Conservation (phyloP, 2,113 vertebrate genomes). For the Psettodes erumei region DNA sequence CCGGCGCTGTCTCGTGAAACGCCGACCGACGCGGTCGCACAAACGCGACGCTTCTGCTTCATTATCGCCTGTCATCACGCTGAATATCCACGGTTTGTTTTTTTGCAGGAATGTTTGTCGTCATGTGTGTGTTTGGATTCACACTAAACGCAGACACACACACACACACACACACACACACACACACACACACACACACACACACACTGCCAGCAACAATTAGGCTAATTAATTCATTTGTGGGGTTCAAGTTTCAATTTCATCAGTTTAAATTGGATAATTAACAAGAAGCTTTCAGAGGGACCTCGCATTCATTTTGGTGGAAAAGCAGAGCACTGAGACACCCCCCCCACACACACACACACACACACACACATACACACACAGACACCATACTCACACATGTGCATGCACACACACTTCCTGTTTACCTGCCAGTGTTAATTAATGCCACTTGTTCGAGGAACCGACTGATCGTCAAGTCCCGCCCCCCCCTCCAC, state of each 20-base stretch:
- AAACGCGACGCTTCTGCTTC: no score
- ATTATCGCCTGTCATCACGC: slow-evolving; percentile 5
- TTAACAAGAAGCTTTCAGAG: slow-evolving; percentile 77
- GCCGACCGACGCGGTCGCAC: no score
- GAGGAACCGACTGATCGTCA: slow-evolving; percentile 22
- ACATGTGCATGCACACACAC: not conserved
- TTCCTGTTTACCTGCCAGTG: slow-evolving; percentile 52
- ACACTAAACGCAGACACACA: slow-evolving; percentile 18
- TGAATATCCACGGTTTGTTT: not conserved
- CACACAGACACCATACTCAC: slow-evolving; percentile 26
- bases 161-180: slow-evolving; percentile 17
- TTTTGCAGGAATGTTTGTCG: slow-evolving; percentile 11
- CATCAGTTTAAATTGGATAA: slow-evolving; percentile 80
- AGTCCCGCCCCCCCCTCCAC: slow-evolving; percentile 45
- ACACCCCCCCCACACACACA: slow-evolving; percentile 4
- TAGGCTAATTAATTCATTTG: slow-evolving; percentile 78
- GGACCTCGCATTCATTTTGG: slow-evolving; percentile 50
- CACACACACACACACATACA: slow-evolving; percentile 8
- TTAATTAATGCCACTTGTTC: slow-evolving; percentile 50
- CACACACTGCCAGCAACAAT: slow-evolving; percentile 48
- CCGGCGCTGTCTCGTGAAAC: no score
- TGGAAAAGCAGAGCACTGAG: no score
- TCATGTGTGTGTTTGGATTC: slow-evolving; percentile 22
- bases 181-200: slow-evolving; percentile 17
- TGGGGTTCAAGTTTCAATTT: slow-evolving; percentile 78